These are phyloP conservation scores for Lysandra coridon DNA, from an alignment of 2,888 invertebrate genomes.

Conservation along the genomic window DNA sequence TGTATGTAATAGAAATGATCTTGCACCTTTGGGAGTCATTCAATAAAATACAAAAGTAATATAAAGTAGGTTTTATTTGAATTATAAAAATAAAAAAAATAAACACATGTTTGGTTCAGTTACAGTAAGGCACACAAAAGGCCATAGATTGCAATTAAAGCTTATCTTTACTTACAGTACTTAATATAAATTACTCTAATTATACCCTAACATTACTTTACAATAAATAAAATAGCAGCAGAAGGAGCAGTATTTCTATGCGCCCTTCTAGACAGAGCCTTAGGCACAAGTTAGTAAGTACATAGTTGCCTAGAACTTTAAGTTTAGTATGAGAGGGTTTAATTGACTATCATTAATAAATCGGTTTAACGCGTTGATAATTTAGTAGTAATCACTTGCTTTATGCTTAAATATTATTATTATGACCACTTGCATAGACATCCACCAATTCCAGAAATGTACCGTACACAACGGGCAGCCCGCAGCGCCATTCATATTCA, in stretches of 20 bases:
- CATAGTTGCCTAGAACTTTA: background rate
- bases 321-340: background rate
- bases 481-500: background rate
- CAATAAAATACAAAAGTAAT: slow-evolving; percentile 30
- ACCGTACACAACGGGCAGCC: background rate
- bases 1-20: no score
- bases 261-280: background rate
- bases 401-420: background rate
- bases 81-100: slow-evolving; percentile 41
- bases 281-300: slow-evolving; percentile 5
- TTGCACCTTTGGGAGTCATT: no score
- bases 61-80: slow-evolving; percentile 34
- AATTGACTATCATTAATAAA: background rate
- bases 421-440: background rate
- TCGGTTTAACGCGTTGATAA: background rate
- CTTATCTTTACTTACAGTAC: slow-evolving; percentile 50
- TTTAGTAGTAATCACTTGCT: background rate
- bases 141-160: slow-evolving; percentile 72
- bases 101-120: slow-evolving; percentile 72
- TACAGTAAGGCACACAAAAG: slow-evolving; percentile 72
- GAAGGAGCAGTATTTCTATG: background rate
- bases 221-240: slow-evolving; percentile 32
- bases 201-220: slow-evolving; percentile 4
- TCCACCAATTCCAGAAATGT: background rate
- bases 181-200: slow-evolving; percentile 24